These are phyloP conservation scores for Charaxes varanes DNA, from an alignment of 1,140 invertebrate genomes.

Conservation along the genomic window DNA sequence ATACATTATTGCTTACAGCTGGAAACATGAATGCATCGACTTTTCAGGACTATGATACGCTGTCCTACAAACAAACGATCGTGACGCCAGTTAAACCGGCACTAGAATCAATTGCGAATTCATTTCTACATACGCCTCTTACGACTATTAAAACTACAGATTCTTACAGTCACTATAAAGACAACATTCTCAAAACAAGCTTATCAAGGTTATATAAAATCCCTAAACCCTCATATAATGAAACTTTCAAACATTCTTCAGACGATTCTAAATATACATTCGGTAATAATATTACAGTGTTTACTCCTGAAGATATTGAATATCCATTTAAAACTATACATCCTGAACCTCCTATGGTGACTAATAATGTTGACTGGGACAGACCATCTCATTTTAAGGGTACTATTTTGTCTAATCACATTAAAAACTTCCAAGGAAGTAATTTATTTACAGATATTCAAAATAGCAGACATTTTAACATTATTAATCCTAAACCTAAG, in stretches of 20 bases:
- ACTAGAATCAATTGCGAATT: constrained; percentile 27
- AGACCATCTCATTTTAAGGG: constrained; percentile 4
- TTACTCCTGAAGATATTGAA: constrained; percentile 33
- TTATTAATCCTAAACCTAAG: constrained; percentile 30
- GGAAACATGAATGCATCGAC: constrained; percentile 36
- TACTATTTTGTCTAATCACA: constrained; percentile 8
- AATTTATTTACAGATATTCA: constrained; percentile 1
- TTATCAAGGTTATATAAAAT: constrained; percentile 31
- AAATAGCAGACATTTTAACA: constrained; percentile 21
- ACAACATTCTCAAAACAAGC: no score
- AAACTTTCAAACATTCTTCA: constrained; percentile 13
- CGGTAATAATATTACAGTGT: constrained; percentile 39
- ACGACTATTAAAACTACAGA: constrained; percentile 35
- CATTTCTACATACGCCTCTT: constrained; percentile 32
- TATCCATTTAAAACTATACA: constrained; percentile 39
- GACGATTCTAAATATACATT: constrained; percentile 15
- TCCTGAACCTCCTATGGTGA: constrained; percentile 29
- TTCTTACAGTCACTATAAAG: constrained; percentile 40
- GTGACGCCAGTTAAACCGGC: constrained; percentile 42
- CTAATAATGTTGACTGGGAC: constrained; percentile 21
- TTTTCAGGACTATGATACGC: constrained; percentile 31
- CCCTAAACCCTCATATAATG: constrained; percentile 30
- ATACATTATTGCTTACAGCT: constrained; percentile 58
- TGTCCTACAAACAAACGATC: constrained; percentile 24
- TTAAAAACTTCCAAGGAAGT: constrained; percentile 2